Evolutionary conservation across 2,888 invertebrate genomes (phyloP).

Genomic region (Bombyx huttoni): DNA sequence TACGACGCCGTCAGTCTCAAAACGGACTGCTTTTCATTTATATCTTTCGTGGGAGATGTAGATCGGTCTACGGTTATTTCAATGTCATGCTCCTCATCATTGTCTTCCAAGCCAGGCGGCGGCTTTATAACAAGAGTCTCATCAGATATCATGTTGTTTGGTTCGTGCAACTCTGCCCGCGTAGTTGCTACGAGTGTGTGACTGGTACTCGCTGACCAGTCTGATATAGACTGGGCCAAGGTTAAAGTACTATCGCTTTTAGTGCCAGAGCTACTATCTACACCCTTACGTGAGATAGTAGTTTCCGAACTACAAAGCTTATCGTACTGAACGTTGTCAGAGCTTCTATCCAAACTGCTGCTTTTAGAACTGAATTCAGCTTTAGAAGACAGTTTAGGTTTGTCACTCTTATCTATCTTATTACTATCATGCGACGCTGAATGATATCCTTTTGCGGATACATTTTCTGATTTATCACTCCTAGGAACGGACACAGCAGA

Average conservation of each 20-base stretch:
- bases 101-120: slow-evolving; percentile 24
- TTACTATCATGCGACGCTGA: slow-evolving; percentile 68
- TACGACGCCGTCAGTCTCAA: slow-evolving; percentile 43
- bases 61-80: slow-evolving; percentile 12
- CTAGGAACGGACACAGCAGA: slow-evolving; percentile 74
- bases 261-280: slow-evolving; percentile 77
- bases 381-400: slow-evolving; percentile 50
- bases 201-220: slow-evolving; percentile 87
- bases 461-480: slow-evolving; percentile 74
- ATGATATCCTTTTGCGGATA: slow-evolving; percentile 63
- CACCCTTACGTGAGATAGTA: slow-evolving; percentile 59
- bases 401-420: slow-evolving; percentile 66
- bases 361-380: slow-evolving; percentile 72
- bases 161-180: slow-evolving; percentile 53
- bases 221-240: slow-evolving; percentile 84
- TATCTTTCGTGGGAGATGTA: slow-evolving; percentile 27
- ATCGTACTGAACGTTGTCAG: slow-evolving; percentile 71
- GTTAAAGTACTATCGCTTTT: slow-evolving; percentile 86
- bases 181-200: slow-evolving; percentile 79
- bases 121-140: slow-evolving; percentile 59
- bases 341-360: slow-evolving; percentile 71
- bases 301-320: slow-evolving; percentile 75
- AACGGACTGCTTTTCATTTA: slow-evolving; percentile 36
- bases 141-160: slow-evolving; percentile 57
- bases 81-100: slow-evolving; percentile 24